phyloP scores from a whole-genome alignment of 2,888 invertebrate genomes.

The Drosophila mettleri region DNA sequence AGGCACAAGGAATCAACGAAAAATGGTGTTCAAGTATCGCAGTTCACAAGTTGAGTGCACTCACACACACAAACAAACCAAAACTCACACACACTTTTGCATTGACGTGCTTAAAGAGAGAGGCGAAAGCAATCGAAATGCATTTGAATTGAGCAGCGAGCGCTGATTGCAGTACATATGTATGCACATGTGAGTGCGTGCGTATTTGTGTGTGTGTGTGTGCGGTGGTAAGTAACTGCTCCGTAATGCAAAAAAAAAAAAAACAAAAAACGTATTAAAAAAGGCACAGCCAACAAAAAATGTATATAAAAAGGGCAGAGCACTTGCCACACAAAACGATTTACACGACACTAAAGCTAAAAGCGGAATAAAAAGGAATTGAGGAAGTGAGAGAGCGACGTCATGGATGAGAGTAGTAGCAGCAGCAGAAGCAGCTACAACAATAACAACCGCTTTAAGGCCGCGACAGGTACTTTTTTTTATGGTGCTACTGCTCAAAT shows the following conservation, averaged over 20 bases:
- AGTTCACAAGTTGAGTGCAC: conserved; percentile 71
- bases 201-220: conserved; percentile 6
- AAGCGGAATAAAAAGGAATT: conserved; percentile 33
- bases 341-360: conserved; percentile 76
- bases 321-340: conserved; percentile 75
- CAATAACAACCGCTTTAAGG: conserved; percentile 59
- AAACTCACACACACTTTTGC: conserved; percentile 4
- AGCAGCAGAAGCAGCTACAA: conserved; percentile 43
- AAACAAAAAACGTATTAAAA: conserved; percentile 45
- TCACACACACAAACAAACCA: conserved; percentile 37
- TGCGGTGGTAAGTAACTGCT: conserved; percentile 41
- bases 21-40: conserved; percentile 65
- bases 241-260: conserved; percentile 50
- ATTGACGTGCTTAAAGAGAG: conserved; percentile 16
- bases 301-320: conserved; percentile 53
- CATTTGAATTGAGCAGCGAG: conserved; percentile 71
- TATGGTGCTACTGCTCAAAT: conserved; percentile 75
- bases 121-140: conserved; percentile 73
- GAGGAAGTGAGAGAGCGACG: conserved; percentile 41
- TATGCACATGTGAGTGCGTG: conserved; percentile 8
- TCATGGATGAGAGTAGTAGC: conserved; percentile 50
- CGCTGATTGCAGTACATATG: conserved; percentile 43
- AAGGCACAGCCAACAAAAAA: conserved; percentile 44
- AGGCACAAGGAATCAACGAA: conserved; percentile 61
- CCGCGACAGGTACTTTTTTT: conserved; percentile 64